These are phyloP conservation scores for Formica exsecta DNA, from an alignment of 1,140 invertebrate species.

Conservation along the genomic window DNA sequence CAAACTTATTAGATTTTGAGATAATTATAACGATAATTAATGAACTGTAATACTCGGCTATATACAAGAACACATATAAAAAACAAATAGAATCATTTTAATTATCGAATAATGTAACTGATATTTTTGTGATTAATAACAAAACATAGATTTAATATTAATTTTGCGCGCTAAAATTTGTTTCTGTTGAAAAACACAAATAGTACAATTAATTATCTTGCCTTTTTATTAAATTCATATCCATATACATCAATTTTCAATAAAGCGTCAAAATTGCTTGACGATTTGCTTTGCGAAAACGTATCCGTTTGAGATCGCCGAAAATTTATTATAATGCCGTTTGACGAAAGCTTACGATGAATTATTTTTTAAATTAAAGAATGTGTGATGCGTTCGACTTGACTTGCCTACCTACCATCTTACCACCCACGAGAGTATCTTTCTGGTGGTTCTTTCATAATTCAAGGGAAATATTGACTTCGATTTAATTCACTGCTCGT, in stretches of 20 bases:
- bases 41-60: constrained; percentile 10
- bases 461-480: constrained; percentile 64
- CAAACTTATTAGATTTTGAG: constrained; percentile 40
- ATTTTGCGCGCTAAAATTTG: neutral
- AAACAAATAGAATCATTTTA: constrained; percentile 31
- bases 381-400: constrained; percentile 2
- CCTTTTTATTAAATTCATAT: neutral
- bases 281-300: neutral
- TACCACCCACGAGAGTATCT: constrained; percentile 7
- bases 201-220: neutral
- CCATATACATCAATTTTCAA: neutral
- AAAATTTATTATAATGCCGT: constrained; percentile 3
- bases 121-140: constrained; percentile 10
- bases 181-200: neutral
- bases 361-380: constrained; percentile 41
- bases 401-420: neutral
- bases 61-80: constrained; percentile 18
- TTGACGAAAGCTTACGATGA: constrained; percentile 7
- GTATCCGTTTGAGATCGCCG: neutral
- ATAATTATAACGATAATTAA: constrained; percentile 37
- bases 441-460: constrained; percentile 53
- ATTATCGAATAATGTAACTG: constrained; percentile 1
- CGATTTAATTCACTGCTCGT: constrained; percentile 64
- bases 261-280: neutral
- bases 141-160: neutral